A percentile compares a stretch with the other conserved stretches of the same genome.
These are phyloP conservation scores for Melanchra persicariae DNA, from an alignment of 2,888 invertebrate species.

Conservation along the genomic window DNA sequence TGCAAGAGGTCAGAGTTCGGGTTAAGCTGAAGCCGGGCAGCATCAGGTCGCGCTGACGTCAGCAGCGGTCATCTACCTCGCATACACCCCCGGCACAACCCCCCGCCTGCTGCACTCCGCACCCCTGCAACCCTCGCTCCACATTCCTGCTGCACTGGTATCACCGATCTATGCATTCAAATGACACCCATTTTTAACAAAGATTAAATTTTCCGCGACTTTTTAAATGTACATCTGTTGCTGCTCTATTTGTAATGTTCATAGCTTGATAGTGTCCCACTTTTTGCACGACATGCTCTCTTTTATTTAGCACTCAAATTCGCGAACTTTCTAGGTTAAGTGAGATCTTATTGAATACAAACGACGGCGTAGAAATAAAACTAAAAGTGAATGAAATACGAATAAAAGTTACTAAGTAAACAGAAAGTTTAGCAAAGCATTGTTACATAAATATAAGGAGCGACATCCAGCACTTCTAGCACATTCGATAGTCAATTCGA, in stretches of 20 bases:
- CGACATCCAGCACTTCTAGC: slow-evolving; percentile 30
- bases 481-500: slow-evolving; percentile 10
- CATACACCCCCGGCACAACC: slow-evolving; percentile 71
- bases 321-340: slow-evolving; percentile 26
- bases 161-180: slow-evolving; percentile 61
- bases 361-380: slow-evolving; percentile 13
- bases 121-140: slow-evolving; percentile 74
- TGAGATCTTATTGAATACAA: slow-evolving; percentile 17
- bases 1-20: slow-evolving; percentile 85
- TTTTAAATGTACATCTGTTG: not conserved
- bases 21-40: slow-evolving; percentile 87
- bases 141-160: slow-evolving; percentile 76
- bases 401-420: slow-evolving; percentile 14
- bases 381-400: slow-evolving; percentile 31
- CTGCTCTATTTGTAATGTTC: not conserved
- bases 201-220: slow-evolving; percentile 24
- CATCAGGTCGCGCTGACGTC: slow-evolving; percentile 91
- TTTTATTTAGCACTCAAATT: slow-evolving; percentile 13
- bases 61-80: slow-evolving; percentile 82
- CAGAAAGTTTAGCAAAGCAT: slow-evolving; percentile 28
- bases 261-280: slow-evolving; percentile 10
- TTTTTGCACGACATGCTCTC: slow-evolving; percentile 4
- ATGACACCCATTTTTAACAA: slow-evolving; percentile 44
- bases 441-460: slow-evolving; percentile 30
- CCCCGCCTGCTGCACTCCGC: slow-evolving; percentile 65